These are phyloP conservation scores for Copsychus sechellarum DNA, from an alignment of 2,113 vertebrate genomes.

Conservation along the genomic window DNA sequence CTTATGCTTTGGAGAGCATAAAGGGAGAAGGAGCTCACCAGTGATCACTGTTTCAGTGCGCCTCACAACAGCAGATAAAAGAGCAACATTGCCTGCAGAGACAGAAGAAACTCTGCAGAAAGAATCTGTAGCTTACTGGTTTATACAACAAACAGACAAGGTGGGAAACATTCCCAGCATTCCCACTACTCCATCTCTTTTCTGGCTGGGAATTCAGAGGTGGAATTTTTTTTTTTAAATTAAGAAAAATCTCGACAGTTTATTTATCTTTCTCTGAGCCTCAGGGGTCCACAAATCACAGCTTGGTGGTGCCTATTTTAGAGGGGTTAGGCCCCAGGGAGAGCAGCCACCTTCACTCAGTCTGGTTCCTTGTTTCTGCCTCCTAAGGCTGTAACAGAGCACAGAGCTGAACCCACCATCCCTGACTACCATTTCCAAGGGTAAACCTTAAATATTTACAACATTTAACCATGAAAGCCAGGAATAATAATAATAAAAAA, in stretches of 20 bases:
- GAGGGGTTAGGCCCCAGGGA: neutral
- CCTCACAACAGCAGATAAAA: neutral
- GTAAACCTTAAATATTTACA: neutral
- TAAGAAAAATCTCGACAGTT: neutral
- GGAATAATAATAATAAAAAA: neutral
- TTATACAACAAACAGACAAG: neutral
- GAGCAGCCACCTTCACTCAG: neutral
- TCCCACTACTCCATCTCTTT: neutral
- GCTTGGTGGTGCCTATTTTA: neutral
- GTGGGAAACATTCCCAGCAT: neutral
- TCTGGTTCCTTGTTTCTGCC: neutral
- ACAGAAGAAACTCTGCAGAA: neutral
- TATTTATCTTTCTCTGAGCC: neutral
- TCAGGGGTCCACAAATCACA: neutral
- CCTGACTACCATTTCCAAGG: neutral
- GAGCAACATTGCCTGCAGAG: neutral
- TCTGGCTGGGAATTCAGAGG: neutral
- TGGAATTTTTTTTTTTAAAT: neutral
- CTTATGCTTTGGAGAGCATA: neutral
- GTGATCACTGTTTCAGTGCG: neutral
- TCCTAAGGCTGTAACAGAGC: neutral
- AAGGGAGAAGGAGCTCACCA: neutral
- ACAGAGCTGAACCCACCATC: neutral
- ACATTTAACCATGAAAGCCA: neutral
- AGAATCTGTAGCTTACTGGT: neutral